Conservation (phyloP, 2,888 invertebrate species). For the Habrosyne pyritoides region DNA sequence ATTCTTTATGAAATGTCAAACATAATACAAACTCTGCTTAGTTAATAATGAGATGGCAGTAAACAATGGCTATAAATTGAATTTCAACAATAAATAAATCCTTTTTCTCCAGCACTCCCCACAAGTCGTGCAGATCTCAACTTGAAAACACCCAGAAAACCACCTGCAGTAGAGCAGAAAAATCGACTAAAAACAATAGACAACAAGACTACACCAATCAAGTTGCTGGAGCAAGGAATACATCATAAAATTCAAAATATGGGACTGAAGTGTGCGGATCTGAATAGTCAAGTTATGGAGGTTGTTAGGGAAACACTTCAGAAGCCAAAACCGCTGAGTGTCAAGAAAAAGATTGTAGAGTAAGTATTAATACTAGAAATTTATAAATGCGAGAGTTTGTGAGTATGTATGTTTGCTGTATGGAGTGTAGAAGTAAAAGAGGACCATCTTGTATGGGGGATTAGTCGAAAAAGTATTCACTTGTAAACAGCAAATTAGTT, state of each 20-base stretch:
- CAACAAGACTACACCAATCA: constrained; percentile 51
- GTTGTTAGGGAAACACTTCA: constrained; percentile 43
- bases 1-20: too few relatives aligned
- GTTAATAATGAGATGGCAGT: too few relatives aligned
- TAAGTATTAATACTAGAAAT: too few relatives aligned
- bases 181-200: constrained; percentile 21
- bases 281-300: constrained; percentile 35
- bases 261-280: constrained; percentile 22
- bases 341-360: constrained; percentile 61
- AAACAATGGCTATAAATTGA: too few relatives aligned
- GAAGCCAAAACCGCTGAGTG: constrained; percentile 61
- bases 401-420: too few relatives aligned
- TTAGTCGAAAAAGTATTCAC: too few relatives aligned
- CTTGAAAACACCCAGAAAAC: constrained; percentile 45
- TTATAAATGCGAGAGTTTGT: too few relatives aligned
- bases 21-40: too few relatives aligned
- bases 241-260: constrained; percentile 30
- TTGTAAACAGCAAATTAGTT: too few relatives aligned
- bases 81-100: too few relatives aligned
- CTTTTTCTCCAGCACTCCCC: not conserved
- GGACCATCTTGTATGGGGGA: too few relatives aligned
- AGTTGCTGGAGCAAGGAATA: constrained; percentile 52
- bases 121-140: constrained; percentile 52
- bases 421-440: too few relatives aligned
- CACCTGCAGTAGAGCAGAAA: constrained; percentile 5